phyloP scores from a whole-genome alignment of 2,888 invertebrate genomes.

The Dasysyrphus tricinctus region DNA sequence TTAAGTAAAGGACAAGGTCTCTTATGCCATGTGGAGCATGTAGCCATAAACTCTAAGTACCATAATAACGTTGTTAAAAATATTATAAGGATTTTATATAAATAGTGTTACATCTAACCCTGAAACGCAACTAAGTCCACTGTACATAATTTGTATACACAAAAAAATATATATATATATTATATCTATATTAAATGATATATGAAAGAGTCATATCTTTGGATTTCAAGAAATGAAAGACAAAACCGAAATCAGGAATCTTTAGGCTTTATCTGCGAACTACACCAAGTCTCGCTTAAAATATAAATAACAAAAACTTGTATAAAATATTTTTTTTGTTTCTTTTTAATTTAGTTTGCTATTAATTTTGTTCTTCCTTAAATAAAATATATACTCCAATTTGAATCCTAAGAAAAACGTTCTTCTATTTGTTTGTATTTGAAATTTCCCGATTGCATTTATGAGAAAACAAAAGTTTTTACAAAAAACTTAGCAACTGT shows the following conservation, averaged over 20 bases:
- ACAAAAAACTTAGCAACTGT: constrained; percentile 35
- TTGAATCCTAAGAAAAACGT: constrained; percentile 10
- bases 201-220: constrained; percentile 74
- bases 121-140: constrained; percentile 62
- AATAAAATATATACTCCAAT: constrained; percentile 10
- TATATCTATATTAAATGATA: constrained; percentile 8
- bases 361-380: constrained; percentile 15
- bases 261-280: constrained; percentile 74
- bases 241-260: constrained; percentile 74
- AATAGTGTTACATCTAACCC: constrained; percentile 39
- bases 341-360: constrained; percentile 32
- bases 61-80: constrained; percentile 59
- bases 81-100: constrained; percentile 70
- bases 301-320: constrained; percentile 34
- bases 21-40: constrained; percentile 73
- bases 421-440: background rate
- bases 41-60: constrained; percentile 71
- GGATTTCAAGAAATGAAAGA: constrained; percentile 74
- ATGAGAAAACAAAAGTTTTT: constrained; percentile 28
- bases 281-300: constrained; percentile 51
- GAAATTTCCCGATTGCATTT: constrained; percentile 70
- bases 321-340: constrained; percentile 23
- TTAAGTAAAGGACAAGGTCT: constrained; percentile 61
- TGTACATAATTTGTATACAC: constrained; percentile 56
- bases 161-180: constrained; percentile 20